phyloP scores from a whole-genome alignment of 2,797 vertebrate genomes.

The Coendou prehensilis region DNA sequence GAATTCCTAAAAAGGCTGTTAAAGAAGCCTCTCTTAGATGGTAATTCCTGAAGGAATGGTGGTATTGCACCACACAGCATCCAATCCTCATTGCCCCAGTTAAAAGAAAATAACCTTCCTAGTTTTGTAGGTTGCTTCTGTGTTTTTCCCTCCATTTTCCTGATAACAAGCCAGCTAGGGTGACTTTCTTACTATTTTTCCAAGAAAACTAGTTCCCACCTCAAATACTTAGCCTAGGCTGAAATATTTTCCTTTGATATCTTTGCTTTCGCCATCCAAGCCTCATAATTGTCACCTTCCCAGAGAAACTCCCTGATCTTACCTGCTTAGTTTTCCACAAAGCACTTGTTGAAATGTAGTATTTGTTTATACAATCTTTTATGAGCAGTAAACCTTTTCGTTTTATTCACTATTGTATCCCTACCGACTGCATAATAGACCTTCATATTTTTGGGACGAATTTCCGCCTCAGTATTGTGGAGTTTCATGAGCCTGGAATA shows the following conservation, averaged over 20 bases:
- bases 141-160: neutral
- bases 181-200: constrained; percentile 10
- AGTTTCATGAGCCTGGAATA: neutral
- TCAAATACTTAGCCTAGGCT: neutral
- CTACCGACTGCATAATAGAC: neutral
- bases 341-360: constrained; percentile 6
- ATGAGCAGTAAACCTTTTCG: constrained; percentile 19
- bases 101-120: neutral
- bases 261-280: neutral
- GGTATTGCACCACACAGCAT: neutral
- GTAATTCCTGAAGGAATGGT: constrained; percentile 19
- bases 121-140: neutral
- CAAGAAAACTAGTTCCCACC: neutral
- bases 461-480: neutral
- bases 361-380: neutral
- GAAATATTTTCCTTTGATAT: constrained; percentile 4
- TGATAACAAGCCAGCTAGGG: neutral
- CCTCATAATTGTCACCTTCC: neutral
- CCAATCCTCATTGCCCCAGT: neutral
- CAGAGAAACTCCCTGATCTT: neutral
- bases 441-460: neutral
- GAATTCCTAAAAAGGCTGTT: constrained; percentile 40
- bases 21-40: neutral
- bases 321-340: constrained; percentile 59
- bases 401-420: constrained; percentile 33